A percentile compares a stretch with the other conserved stretches of the same genome.
Conservation (phyloP, 2,888 invertebrate species). For the Laspeyria flexula region DNA sequence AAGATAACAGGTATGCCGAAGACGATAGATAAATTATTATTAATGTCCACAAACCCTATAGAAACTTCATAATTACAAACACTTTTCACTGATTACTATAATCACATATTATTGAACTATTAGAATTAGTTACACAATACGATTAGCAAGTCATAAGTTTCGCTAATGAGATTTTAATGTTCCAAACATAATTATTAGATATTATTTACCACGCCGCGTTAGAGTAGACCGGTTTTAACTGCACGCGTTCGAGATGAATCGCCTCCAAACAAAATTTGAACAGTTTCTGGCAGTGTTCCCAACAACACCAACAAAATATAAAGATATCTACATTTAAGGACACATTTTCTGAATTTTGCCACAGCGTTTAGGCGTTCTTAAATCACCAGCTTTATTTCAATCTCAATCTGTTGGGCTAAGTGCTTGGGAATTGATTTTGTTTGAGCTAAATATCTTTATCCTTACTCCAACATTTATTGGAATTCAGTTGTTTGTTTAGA, state of each 20-base stretch:
- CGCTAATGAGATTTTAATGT: slow-evolving; percentile 33
- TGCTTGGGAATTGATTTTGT: no score
- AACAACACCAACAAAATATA: slow-evolving; percentile 52
- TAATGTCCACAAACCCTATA: background rate
- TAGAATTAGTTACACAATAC: slow-evolving; percentile 2
- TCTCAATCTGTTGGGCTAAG: no score
- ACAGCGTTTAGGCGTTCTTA: no score
- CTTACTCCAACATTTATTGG: no score
- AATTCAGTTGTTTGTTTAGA: no score
- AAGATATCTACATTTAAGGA: slow-evolving; percentile 28
- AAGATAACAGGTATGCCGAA: background rate
- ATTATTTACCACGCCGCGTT: slow-evolving; percentile 21
- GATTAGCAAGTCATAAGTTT: slow-evolving; percentile 3
- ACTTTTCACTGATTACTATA: background rate
- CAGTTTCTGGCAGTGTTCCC: slow-evolving; percentile 64
- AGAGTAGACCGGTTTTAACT: slow-evolving; percentile 38
- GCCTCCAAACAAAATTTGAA: slow-evolving; percentile 55
- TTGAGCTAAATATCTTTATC: no score
- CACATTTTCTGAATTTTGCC: background rate
- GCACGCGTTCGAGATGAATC: slow-evolving; percentile 51
- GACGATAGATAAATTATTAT: background rate
- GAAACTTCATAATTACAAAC: background rate
- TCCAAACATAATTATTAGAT: slow-evolving; percentile 20
- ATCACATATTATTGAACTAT: background rate
- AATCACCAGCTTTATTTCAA: no score